Evolutionary conservation across 2,113 vertebrate genomes (phyloP).

Genomic region (Balaeniceps rex): DNA sequence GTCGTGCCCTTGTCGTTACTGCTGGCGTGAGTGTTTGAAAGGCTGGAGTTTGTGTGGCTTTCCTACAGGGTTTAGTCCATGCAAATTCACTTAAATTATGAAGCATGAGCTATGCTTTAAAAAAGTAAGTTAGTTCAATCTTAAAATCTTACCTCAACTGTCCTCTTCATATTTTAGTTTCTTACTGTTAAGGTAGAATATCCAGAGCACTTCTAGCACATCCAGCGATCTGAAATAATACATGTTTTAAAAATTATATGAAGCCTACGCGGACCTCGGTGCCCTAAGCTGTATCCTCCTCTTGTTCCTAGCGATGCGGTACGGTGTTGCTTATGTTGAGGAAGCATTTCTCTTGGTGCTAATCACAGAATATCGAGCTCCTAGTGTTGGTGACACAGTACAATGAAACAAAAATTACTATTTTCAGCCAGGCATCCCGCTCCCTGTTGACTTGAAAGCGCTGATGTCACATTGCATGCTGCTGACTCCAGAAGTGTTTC

Average conservation of each 20-base stretch:
- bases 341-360: background rate
- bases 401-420: background rate
- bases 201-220: fast-evolving
- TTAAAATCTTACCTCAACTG: background rate
- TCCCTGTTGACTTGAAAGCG: background rate
- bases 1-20: background rate
- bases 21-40: background rate
- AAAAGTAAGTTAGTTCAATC: background rate
- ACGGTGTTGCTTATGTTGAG: fast-evolving
- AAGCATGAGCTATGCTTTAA: fast-evolving
- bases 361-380: background rate
- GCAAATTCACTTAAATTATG: background rate
- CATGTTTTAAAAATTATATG: fast-evolving
- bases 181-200: background rate
- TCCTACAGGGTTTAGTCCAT: background rate
- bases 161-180: background rate
- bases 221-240: background rate
- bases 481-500: background rate
- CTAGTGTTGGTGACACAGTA: background rate
- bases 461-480: background rate
- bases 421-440: background rate
- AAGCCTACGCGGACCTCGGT: background rate
- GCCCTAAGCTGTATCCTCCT: background rate
- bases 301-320: fast-evolving
- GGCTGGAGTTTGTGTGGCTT: background rate